Evolutionary conservation across 64 coral and sea anemone genomes (phyloP).

Genomic region (Actinia tenebrosa): DNA sequence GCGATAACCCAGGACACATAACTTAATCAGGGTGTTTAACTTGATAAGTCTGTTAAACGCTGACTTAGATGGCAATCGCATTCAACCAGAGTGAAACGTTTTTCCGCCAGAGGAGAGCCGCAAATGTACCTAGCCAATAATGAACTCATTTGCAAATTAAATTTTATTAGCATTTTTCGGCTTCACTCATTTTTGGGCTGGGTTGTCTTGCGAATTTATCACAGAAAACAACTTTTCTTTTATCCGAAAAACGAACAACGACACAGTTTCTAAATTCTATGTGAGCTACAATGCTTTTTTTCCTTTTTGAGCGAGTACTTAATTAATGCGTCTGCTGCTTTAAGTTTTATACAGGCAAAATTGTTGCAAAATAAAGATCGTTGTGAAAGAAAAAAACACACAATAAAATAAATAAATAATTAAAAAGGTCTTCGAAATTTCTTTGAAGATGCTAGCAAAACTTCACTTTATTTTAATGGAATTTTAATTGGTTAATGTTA

Average conservation of each 20-base stretch:
- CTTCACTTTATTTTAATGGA: background rate
- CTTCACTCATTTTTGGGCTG: background rate
- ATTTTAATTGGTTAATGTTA: background rate
- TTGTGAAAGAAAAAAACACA: too few species aligned
- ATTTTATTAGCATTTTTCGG: background rate
- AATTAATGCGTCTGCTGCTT: too few species aligned
- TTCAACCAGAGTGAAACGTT: background rate
- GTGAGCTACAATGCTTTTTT: too few species aligned
- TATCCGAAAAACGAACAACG: too few species aligned
- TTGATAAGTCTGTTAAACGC: background rate
- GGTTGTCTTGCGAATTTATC: background rate
- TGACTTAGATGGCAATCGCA: background rate
- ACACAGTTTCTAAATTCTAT: too few species aligned
- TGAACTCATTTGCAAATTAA: background rate
- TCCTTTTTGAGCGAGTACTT: too few species aligned
- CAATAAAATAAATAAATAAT: too few species aligned
- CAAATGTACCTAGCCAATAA: background rate
- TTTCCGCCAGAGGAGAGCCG: background rate
- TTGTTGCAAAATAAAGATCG: too few species aligned
- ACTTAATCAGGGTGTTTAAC: constrained; percentile 3
- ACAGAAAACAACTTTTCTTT: background rate
- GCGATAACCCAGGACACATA: background rate
- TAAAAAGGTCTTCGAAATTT: too few species aligned
- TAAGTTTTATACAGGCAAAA: too few species aligned
- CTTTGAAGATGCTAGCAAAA: too few species aligned